Evolutionary conservation across 2,797 vertebrate species (phyloP).

Genomic region (Threskiornis aethiopicus): DNA sequence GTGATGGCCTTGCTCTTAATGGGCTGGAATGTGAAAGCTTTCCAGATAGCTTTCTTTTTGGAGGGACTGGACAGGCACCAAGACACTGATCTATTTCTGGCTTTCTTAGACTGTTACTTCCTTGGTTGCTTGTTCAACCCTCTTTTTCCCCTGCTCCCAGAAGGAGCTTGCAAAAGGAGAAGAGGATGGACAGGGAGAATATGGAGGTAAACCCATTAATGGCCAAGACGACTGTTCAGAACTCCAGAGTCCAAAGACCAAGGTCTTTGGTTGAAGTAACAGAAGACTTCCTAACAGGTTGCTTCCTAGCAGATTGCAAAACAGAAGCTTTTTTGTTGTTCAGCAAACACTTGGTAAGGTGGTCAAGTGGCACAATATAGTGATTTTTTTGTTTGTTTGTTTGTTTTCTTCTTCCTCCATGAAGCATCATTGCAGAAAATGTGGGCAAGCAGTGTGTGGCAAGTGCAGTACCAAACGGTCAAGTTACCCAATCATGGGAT

Average conservation of each 20-base stretch:
- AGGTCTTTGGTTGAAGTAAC: not conserved
- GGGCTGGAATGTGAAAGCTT: not conserved
- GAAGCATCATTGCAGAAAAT: slow-evolving; percentile 98
- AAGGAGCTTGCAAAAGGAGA: not conserved
- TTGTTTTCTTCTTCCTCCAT: not conserved
- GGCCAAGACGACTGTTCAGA: not conserved
- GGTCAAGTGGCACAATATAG: not conserved
- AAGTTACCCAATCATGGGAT: slow-evolving; percentile 95
- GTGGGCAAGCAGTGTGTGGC: slow-evolving; percentile 93
- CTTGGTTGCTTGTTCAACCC: not conserved
- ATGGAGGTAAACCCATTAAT: not conserved
- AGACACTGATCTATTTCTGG: not conserved
- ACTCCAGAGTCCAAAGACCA: not conserved
- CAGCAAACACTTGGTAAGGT: not conserved
- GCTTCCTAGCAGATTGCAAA: not conserved
- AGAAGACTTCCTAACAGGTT: not conserved
- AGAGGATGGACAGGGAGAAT: not conserved
- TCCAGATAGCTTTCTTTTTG: not conserved
- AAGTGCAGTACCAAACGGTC: slow-evolving; percentile 95
- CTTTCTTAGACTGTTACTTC: not conserved
- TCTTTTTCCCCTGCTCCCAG: not conserved
- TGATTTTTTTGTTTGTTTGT: not conserved
- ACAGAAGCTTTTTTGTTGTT: not conserved
- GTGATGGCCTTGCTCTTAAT: not conserved
- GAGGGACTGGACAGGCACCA: not conserved